phyloP scores from a whole-genome alignment of 2,888 invertebrate species.

The Orchesellides sinensis region DNA sequence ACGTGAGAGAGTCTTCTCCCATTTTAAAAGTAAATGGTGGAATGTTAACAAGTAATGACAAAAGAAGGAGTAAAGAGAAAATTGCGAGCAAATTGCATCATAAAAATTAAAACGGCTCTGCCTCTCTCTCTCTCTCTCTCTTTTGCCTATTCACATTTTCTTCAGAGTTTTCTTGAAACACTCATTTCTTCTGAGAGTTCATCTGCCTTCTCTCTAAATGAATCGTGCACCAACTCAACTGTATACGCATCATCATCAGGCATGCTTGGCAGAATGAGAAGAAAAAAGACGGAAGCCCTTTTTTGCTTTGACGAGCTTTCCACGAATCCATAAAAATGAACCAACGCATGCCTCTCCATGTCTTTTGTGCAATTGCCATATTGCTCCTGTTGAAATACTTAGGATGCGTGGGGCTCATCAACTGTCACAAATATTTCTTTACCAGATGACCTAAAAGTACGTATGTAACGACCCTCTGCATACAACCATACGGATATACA shows the following conservation, averaged over 20 bases:
- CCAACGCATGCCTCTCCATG: conserved; percentile 21
- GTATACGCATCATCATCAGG: background rate
- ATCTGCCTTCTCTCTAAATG: conserved; percentile 9
- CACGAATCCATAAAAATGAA: conserved; percentile 54
- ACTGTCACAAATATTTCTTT: conserved; percentile 39
- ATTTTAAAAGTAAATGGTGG: background rate
- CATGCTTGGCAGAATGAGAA: conserved; percentile 26
- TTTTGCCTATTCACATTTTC: background rate
- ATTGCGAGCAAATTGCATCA: conserved; percentile 72
- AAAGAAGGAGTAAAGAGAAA: conserved; percentile 44
- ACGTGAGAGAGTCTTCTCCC: background rate
- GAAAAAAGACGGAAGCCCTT: conserved; percentile 19
- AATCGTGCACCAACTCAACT: background rate
- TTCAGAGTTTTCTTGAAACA: background rate
- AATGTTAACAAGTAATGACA: conserved; percentile 8
- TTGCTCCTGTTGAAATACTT: conserved; percentile 23
- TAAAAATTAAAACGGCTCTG: conserved; percentile 71
- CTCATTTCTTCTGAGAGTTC: conserved; percentile 6
- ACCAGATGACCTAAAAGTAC: conserved; percentile 54
- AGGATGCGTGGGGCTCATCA: conserved; percentile 51
- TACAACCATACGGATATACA: background rate
- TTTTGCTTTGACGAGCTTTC: conserved; percentile 34
- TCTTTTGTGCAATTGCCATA: conserved; percentile 19
- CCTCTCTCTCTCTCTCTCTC: background rate
- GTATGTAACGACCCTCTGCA: too few species aligned